Evolutionary conservation across 2,888 invertebrate genomes (phyloP).

Genomic region (Drosophila recens): DNA sequence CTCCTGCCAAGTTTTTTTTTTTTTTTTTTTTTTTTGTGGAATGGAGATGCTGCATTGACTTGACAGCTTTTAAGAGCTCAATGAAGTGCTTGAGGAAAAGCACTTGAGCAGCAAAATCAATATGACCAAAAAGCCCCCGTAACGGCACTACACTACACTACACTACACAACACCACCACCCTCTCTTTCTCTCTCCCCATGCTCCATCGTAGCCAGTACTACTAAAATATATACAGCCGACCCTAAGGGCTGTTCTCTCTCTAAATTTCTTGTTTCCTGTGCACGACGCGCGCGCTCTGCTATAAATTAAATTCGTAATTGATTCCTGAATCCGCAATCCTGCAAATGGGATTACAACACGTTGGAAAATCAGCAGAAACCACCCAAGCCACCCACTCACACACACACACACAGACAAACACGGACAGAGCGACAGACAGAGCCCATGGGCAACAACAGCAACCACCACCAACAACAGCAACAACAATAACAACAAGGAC

Average conservation of each 20-base stretch:
- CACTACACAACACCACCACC: too few species aligned
- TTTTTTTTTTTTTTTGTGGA: not conserved
- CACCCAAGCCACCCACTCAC: constrained; percentile 27
- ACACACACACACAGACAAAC: too few species aligned
- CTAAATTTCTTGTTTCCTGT: constrained; percentile 69
- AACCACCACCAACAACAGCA: constrained; percentile 27
- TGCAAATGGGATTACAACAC: constrained; percentile 83
- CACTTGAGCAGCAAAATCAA: constrained; percentile 69
- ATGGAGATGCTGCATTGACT: constrained; percentile 59
- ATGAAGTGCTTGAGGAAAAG: constrained; percentile 60
- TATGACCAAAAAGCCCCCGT: constrained; percentile 37
- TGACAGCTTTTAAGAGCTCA: constrained; percentile 73
- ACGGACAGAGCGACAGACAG: not conserved
- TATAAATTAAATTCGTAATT: constrained; percentile 82
- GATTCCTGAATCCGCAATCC: constrained; percentile 83
- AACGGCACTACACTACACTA: not conserved
- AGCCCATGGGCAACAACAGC: constrained; percentile 24
- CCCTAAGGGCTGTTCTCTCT: constrained; percentile 32
- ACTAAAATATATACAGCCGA: not conserved
- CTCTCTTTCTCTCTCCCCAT: not conserved
- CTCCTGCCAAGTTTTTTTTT: not conserved
- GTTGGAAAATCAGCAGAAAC: constrained; percentile 69
- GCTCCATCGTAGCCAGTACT: too few species aligned
- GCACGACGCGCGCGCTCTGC: constrained; percentile 68
- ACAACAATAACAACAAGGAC: too few species aligned